Base-by-base conservation (phyloP, 2,888 invertebrate species). In the Acleris holmiana region DNA sequence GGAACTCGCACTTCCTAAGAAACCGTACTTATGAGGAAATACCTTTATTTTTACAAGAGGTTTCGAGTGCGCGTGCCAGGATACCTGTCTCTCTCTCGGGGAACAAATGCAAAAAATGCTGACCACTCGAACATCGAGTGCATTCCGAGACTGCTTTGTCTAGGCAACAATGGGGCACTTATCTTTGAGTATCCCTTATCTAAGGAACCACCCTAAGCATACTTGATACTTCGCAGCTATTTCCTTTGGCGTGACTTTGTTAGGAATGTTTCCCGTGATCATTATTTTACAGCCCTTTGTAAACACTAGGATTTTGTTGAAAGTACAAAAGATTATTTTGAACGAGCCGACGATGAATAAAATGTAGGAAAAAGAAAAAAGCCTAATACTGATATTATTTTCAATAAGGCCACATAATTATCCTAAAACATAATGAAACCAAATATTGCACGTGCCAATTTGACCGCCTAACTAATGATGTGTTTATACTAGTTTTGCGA, bases 1-100 rank as follows among this genome's bases (percentile, higher is more conserved):
- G 87, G 88, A 88, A 84, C 84, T 86, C 79, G 80, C 85, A 83
- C 83, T 88, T 88, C 87, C 83, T 77, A 83, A 85, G 84, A 89
- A 86, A 81, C 81, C 78, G 74, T 74, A 74, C 70, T 78, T 79
- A 83, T 78, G 75, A 76, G 77, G 78, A 78, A 77, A 80, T 71
- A 66, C 55, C 51, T 46, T 44, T 41, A 58, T 57, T 57, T 62
- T 57, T 75, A 80, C 79, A 82, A 82, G 79, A 74, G 76, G 69
- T 68, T 75, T 74, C 57, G 71, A 82, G 84, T 86, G 78, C 90
- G 86, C 90, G 91, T 90, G 90, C 89, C 87, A 79, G 76, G 25
- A 68, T 61, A 53, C 70, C 66, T 65, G 67, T 72, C 69, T 69
- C 66, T 68, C 69, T 71, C 61, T 50, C 66, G 69, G 74, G 73